phyloP scores from a whole-genome alignment of 1,140 invertebrate species.

The Epicauta chinensis region DNA sequence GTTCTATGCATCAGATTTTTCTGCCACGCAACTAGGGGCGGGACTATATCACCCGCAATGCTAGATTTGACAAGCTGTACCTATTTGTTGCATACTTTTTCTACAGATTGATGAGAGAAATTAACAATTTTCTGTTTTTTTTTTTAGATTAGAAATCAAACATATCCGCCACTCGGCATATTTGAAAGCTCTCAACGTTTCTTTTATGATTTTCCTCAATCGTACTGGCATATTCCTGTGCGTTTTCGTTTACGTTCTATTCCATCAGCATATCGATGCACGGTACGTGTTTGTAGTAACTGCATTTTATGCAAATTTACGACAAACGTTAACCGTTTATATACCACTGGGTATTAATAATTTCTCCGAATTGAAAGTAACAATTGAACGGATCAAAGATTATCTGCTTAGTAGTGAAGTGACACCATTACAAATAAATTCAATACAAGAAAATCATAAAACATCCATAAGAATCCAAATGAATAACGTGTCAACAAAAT shows the following conservation, averaged over 20 bases:
- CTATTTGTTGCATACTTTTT: too few relatives aligned
- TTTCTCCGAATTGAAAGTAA: constrained; percentile 57
- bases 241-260: constrained; percentile 64
- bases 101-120: too few relatives aligned
- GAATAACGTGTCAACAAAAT: background rate
- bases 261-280: constrained; percentile 56
- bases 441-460: constrained; percentile 42
- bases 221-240: constrained; percentile 68
- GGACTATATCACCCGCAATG: too few relatives aligned
- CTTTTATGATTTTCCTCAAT: constrained; percentile 61
- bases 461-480: constrained; percentile 43
- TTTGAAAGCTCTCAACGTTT: constrained; percentile 62
- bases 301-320: constrained; percentile 61
- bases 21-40: too few relatives aligned
- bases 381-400: constrained; percentile 55
- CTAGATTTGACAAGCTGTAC: too few relatives aligned
- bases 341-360: constrained; percentile 53
- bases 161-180: constrained; percentile 60
- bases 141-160: constrained; percentile 54
- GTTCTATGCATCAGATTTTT: too few relatives aligned
- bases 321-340: constrained; percentile 62
- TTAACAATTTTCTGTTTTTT: too few relatives aligned
- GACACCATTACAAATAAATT: constrained; percentile 50
- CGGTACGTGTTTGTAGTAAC: constrained; percentile 65
- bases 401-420: constrained; percentile 50